Evolutionary conservation across 2,797 vertebrate genomes (phyloP), one percentile per base, ranked within the genome.

Genomic region (Helostoma temminkii): DNA sequence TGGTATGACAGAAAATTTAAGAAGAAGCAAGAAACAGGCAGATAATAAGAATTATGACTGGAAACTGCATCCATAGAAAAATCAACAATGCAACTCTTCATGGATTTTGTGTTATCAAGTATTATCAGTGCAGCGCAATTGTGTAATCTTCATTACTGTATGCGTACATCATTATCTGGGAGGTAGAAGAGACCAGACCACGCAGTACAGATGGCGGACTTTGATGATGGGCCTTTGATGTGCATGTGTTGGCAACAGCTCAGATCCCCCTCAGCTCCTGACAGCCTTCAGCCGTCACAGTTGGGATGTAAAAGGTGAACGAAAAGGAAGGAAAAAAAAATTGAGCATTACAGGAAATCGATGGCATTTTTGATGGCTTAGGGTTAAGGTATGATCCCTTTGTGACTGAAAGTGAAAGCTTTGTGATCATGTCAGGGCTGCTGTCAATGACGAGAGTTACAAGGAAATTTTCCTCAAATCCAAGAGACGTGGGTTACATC

Each of bases 161-260:
- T 22, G 47, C 71, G 60, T 53, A 24, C 66, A 74, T 74, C 80
- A 74, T 69, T 32, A 46, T 15, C 54, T 28, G 69, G 46, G 66
- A 19, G 58, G 72, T 74, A 56, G 69, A 41, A 42, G 56, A 65
- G 69, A 61, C 25, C 58, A 2, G 53, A 61, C 65, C 43, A 34
- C 11, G 59, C 76, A 76, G 80, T 73, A 86, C 84, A 88, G 83
- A 89, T 89, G 83, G 87, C 58, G 67, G 36, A 63, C 85, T 88
- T 78, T 88, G 84, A 89, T 85, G 83, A 76, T 87, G 78, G 26
- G 62, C 50, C 83, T 91, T 89, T 91, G 87, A 91, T 88, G 88
- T 87, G 80, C 49, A 49, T 43, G 64, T 53, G 68, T 48, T 86
- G 84, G 84, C 77, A 75, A 37, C 42, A 19, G 47, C 58, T 68